Conservation (phyloP, 2,797 vertebrate genomes). For the Euphonia xanthogaster region DNA sequence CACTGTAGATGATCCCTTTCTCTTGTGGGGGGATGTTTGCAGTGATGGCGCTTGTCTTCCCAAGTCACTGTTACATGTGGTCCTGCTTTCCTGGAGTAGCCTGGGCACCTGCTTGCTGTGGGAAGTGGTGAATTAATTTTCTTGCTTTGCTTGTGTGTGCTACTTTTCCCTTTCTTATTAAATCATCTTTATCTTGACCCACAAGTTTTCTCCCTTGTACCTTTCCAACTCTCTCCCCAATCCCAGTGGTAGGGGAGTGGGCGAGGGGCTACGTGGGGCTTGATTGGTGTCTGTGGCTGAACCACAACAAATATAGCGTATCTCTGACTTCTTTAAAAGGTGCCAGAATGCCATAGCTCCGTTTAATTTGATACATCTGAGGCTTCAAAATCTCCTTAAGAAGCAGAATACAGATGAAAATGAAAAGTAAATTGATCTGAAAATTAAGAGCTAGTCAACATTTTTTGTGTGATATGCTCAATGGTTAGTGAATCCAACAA, state of each 20-base stretch:
- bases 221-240: not conserved
- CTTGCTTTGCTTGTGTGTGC: not conserved
- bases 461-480: not conserved
- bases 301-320: accelerated
- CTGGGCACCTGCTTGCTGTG: not conserved
- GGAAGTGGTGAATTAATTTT: not conserved
- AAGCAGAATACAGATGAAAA: not conserved
- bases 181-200: not conserved
- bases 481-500: not conserved
- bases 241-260: not conserved
- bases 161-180: not conserved
- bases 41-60: not conserved
- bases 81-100: not conserved
- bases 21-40: not conserved
- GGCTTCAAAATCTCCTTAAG: not conserved
- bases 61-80: accelerated
- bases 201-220: not conserved
- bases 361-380: not conserved
- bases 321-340: not conserved
- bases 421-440: not conserved
- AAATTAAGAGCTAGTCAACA: not conserved
- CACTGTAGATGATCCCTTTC: not conserved
- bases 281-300: not conserved
- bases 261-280: accelerated
- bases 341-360: not conserved